Base-by-base conservation (phyloP, 2,797 vertebrate genomes). In the Coccyzus lansbergi region DNA sequence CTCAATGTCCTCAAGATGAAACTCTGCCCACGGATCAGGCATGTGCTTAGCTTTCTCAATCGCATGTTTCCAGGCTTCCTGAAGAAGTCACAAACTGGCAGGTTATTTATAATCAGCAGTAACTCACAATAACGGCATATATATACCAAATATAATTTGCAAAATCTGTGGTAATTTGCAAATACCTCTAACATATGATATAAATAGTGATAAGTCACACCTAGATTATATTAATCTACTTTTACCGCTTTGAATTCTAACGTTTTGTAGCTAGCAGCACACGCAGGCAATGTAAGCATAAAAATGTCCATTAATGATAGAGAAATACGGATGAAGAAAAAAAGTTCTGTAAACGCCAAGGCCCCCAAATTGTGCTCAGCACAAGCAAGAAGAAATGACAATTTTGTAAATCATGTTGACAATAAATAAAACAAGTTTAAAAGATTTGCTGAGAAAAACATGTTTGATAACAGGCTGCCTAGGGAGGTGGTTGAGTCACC, bases 21-120 rank as follows among this genome's bases (percentile, higher is more conserved):
- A 99, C 95, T 99, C 98, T 1, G 99, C 99, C 99, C 99, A 99
- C 4, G 99, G 99, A 96, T 99, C 99, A 3, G 99, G 99, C 99
- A 99, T 99, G 69, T 98, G 98, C 95, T 98, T 99, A 79, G 99
- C 99, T 92, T 99, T 99, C 96, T 98, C 95, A 6, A 99, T 98
- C 2, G 99, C 99, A n/a, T 99, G 97, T 79, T 98, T 99, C 99
- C 99, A 99, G 16, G 98, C 89, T 51, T 98, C 98, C 99, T 99
- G 96, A 52, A 69, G n/a, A 85, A 92, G 71, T 40, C 60, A 95
- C 65, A 96, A 60, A 86, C 42, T 28, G 28, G 38, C 4, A 40
- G 5, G 46, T 95, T 38, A 96, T 65, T 65, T 60, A 93, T 17
- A 75, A 63, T 36, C 33, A 67, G 58, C 44, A 52, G 49, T 26